Percentiles rank a stretch among this genome's conserved stretches.
These are phyloP conservation scores for Crenuchus spilurus DNA, from an alignment of 2,797 vertebrate species.

Conservation along the genomic window DNA sequence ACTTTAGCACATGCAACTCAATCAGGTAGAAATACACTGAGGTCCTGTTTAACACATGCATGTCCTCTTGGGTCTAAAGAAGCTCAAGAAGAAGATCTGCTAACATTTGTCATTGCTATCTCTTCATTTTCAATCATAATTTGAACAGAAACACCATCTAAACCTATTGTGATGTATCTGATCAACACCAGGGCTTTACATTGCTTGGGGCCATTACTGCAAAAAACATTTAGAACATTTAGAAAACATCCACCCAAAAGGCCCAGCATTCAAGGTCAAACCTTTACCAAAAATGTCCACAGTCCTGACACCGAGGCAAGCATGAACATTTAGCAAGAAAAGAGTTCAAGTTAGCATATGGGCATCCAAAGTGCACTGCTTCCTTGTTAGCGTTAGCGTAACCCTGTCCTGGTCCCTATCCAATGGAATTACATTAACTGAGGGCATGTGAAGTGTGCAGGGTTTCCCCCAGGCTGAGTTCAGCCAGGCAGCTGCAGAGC, in stretches of 20 bases:
- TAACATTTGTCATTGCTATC: neutral
- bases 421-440: slow-evolving; percentile 70
- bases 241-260: neutral
- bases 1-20: no score
- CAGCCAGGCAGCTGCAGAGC: slow-evolving; percentile 11
- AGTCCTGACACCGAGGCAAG: neutral
- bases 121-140: neutral
- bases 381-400: slow-evolving; percentile 59
- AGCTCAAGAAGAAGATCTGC: neutral
- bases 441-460: neutral
- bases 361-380: slow-evolving; percentile 5
- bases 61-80: no score
- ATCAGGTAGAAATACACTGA: no score
- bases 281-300: slow-evolving; percentile 1
- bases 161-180: neutral
- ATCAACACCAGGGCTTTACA: neutral
- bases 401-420: slow-evolving; percentile 65
- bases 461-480: slow-evolving; percentile 13
- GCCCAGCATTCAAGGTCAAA: neutral
- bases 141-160: neutral
- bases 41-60: no score
- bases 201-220: neutral
- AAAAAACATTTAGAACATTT: no score
- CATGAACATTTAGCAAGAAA: neutral
- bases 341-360: neutral